Conservation (phyloP, 2,888 invertebrate species). For the Diaphora mendica region DNA sequence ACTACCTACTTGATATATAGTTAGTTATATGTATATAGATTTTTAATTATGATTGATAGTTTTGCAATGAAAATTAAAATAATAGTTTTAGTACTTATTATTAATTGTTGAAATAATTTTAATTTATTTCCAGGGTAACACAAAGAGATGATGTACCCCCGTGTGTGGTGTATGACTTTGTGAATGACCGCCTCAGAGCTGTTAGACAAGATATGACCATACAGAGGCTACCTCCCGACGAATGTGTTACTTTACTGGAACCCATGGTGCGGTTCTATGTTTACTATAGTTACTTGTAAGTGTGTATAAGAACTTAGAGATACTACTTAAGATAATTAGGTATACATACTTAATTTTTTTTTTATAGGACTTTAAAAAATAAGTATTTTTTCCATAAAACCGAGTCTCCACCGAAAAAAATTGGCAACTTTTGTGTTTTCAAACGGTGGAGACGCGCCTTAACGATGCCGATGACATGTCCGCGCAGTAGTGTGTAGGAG, state of each 20-base stretch:
- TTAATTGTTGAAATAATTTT: too few species aligned
- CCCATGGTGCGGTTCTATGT: constrained; percentile 91
- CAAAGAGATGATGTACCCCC: constrained; percentile 64
- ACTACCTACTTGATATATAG: too few species aligned
- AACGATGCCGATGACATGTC: too few species aligned
- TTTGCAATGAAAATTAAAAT: too few species aligned
- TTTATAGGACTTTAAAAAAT: background rate
- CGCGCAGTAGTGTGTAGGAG: too few species aligned
- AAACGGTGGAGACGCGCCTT: too few species aligned
- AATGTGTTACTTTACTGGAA: constrained; percentile 88
- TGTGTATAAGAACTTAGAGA: constrained; percentile 14
- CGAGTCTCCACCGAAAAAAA: too few species aligned
- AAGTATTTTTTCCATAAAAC: too few species aligned
- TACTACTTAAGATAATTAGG: background rate
- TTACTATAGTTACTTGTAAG: constrained; percentile 90
- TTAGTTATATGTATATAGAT: too few species aligned
- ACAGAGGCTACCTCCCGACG: constrained; percentile 86
- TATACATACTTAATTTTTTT: background rate
- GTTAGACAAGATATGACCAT: constrained; percentile 93
- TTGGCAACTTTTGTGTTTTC: too few species aligned
- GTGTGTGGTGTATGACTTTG: constrained; percentile 89
- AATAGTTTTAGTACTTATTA: too few species aligned
- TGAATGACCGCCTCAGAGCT: constrained; percentile 91
- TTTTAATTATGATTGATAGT: too few species aligned
- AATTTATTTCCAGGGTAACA: constrained; percentile 60